These are phyloP conservation scores for Aleadryas rufinucha DNA, from an alignment of 2,113 vertebrate genomes.

Conservation along the genomic window DNA sequence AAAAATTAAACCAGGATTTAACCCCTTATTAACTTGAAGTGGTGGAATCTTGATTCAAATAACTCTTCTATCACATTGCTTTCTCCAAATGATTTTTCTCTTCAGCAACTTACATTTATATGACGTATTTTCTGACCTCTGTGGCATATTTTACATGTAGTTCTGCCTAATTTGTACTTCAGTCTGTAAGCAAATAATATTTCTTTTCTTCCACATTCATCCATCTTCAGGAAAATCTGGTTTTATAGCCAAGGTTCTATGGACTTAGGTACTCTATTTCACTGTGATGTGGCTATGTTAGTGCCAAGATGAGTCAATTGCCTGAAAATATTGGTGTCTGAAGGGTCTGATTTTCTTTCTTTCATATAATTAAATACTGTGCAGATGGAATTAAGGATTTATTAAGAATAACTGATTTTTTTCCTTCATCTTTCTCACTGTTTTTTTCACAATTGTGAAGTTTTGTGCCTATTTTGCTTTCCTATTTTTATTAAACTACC, in stretches of 20 bases:
- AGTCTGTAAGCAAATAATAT: not conserved
- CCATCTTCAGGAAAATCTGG: not conserved
- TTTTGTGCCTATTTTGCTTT: conserved; percentile 24
- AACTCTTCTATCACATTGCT: not conserved
- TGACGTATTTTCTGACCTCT: not conserved
- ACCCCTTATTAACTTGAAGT: not conserved
- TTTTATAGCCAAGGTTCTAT: not conserved
- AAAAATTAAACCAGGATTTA: not conserved
- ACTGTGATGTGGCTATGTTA: not conserved
- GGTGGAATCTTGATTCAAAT: not conserved
- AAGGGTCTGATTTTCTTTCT: not conserved
- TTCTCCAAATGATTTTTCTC: not conserved
- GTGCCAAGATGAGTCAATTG: not conserved
- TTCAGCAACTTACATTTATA: not conserved
- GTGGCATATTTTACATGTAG: not conserved
- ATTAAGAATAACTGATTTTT: not conserved
- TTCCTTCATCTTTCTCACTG: not conserved
- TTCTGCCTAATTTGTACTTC: not conserved
- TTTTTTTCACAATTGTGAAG: not conserved
- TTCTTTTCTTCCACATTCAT: not conserved
- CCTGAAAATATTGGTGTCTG: not conserved
- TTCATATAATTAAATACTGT: not conserved
- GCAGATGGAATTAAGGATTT: not conserved
- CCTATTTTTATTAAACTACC: not conserved
- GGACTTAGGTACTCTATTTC: not conserved